These are phyloP conservation scores for Helarctos malayanus DNA, from an alignment of 2,797 vertebrate species.

Conservation along the genomic window DNA sequence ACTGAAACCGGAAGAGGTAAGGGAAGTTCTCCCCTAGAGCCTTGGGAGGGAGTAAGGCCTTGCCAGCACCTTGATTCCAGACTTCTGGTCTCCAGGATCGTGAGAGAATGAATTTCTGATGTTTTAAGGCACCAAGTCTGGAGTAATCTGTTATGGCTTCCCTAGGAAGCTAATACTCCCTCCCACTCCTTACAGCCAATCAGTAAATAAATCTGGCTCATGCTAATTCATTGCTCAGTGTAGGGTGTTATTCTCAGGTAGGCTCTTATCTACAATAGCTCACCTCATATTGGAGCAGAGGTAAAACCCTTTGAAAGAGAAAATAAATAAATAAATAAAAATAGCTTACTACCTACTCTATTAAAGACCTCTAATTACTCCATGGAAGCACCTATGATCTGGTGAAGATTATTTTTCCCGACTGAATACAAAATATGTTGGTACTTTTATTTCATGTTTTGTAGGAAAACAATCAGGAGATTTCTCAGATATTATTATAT, in stretches of 20 bases:
- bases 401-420: background rate
- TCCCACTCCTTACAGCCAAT: background rate
- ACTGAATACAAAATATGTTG: background rate
- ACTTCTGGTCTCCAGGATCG: background rate
- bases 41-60: rapidly evolving
- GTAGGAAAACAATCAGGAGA: background rate
- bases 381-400: background rate
- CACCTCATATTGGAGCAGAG: background rate
- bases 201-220: background rate
- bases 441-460: background rate
- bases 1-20: background rate
- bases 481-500: background rate
- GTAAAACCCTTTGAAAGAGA: background rate
- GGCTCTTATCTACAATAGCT: background rate
- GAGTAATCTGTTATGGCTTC: background rate
- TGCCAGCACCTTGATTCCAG: background rate
- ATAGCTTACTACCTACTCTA: background rate
- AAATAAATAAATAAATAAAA: constrained; percentile 36
- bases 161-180: background rate
- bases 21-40: too few relatives aligned
- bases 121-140: background rate
- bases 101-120: background rate
- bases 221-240: background rate
- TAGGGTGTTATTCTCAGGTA: background rate
- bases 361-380: background rate